Evolutionary conservation across 2,888 invertebrate genomes (phyloP), one percentile per base, ranked within the genome.

Genomic region (Agrilus biguttatus): DNA sequence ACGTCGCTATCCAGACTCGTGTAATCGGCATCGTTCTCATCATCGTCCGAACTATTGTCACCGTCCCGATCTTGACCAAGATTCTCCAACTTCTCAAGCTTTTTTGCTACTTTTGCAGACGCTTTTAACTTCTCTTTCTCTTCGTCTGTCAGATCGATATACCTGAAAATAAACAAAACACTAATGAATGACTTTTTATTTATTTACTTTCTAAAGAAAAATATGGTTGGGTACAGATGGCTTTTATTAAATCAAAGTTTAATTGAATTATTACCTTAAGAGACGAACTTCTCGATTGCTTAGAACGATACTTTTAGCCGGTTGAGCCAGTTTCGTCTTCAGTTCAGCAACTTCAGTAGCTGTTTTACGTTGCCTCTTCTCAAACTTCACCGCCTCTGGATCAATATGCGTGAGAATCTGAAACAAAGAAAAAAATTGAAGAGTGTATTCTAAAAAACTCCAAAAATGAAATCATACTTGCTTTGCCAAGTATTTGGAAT

Each of bases 91-190:
- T 92, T 89, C 59, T 92, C 91, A 47, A 92, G 67, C 62, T 92
- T 92, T 58, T 85, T 86, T 1, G 91, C 91, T 47, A 92, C 91
- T 69, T 92, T 92, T 57, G 89, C 83, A 41, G 85, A 86, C 33
- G 88, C 86, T 63, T 89, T 90, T 14, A 92, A 68, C 61, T 90
- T 90, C 54, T 90, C 90, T 57, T 90, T 89, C 59, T 92, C 91
- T 50, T 90, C 90, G 54, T 91, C 89, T 14, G 90, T 90, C 41
- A 92, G 74, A 57, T 90, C 89, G 64, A 92, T 77, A 67, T 91
- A 89, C 39, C 65, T 60, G 42, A 32, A 49, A 49, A 13, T 8
- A 17, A 8, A 14, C 17, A 37, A 37, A 36, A 39, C 23, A 19
- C 4, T 28, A n/a, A n/a, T n/a, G 4, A 19, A 28, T 28, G 10